Conservation (phyloP, 1,140 invertebrate genomes). For the Drosophila trapezifrons region DNA sequence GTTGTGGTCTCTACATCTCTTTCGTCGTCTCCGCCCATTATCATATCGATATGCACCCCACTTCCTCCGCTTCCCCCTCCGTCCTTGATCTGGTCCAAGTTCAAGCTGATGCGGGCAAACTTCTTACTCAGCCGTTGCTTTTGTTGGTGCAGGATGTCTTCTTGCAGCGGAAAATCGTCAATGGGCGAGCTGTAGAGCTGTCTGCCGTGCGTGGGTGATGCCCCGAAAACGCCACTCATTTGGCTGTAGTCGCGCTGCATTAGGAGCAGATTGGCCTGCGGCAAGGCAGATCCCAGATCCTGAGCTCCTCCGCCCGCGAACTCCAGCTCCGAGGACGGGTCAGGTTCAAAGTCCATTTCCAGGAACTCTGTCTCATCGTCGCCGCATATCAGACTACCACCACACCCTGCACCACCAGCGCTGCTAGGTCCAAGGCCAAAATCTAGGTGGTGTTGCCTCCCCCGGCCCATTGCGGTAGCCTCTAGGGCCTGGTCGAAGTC, state of each 20-base stretch:
- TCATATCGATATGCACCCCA: slow-evolving; percentile 43
- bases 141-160: slow-evolving; percentile 65
- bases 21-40: slow-evolving; percentile 21
- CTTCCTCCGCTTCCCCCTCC: slow-evolving; percentile 39
- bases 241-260: slow-evolving; percentile 78
- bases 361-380: slow-evolving; percentile 82
- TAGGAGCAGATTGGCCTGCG: slow-evolving; percentile 62
- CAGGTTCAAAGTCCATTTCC: slow-evolving; percentile 83
- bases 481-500: slow-evolving; percentile 68
- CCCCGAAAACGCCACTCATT: slow-evolving; percentile 49
- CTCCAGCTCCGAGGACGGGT: slow-evolving; percentile 76
- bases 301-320: slow-evolving; percentile 40
- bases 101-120: slow-evolving; percentile 74
- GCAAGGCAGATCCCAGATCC: slow-evolving; percentile 23
- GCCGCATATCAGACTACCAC: slow-evolving; percentile 10
- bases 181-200: slow-evolving; percentile 77
- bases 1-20: slow-evolving; percentile 21
- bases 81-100: slow-evolving; percentile 77
- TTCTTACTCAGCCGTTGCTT: slow-evolving; percentile 66
- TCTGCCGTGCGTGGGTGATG: slow-evolving; percentile 42
- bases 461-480: slow-evolving; percentile 42
- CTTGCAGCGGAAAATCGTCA: slow-evolving; percentile 63
- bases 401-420: slow-evolving; percentile 7
- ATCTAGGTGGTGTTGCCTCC: slow-evolving; percentile 58
- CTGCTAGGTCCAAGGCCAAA: slow-evolving; percentile 30